phyloP scores from a whole-genome alignment of 2,113 vertebrate species.

The Actenoides lindsayi region DNA sequence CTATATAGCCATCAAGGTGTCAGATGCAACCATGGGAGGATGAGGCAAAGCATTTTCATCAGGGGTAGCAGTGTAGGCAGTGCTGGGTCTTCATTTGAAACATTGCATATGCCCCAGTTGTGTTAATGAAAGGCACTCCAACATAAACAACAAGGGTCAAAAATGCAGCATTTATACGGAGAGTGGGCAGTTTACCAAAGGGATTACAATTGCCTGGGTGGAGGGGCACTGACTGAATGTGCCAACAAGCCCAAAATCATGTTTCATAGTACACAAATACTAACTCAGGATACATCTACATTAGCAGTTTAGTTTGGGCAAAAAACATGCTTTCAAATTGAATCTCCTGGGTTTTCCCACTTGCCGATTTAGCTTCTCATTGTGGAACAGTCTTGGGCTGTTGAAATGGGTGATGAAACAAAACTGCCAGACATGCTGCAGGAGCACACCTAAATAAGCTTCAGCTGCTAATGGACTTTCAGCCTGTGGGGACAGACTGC shows the following conservation, averaged over 20 bases:
- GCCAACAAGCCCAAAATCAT: background rate
- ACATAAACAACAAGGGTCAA: background rate
- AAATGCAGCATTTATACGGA: rapidly evolving
- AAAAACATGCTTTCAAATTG: background rate
- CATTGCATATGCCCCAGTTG: rapidly evolving
- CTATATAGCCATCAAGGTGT: background rate
- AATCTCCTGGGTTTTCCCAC: background rate
- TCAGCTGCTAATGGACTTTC: background rate
- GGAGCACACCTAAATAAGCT: background rate
- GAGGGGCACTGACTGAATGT: background rate
- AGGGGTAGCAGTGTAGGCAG: background rate
- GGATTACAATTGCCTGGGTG: background rate
- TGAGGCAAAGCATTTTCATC: background rate
- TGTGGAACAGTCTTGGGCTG: background rate
- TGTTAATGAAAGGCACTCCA: background rate
- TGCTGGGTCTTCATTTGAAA: background rate
- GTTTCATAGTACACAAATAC: background rate
- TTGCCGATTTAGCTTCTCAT: background rate
- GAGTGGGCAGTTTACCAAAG: background rate
- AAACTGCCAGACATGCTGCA: background rate
- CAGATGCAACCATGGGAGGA: background rate
- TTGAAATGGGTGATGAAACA: background rate
- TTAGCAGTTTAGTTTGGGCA: background rate
- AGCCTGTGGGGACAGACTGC: background rate
- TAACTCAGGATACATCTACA: background rate